Conservation (phyloP, 1,140 invertebrate genomes). For the Pectinophora gossypiella region DNA sequence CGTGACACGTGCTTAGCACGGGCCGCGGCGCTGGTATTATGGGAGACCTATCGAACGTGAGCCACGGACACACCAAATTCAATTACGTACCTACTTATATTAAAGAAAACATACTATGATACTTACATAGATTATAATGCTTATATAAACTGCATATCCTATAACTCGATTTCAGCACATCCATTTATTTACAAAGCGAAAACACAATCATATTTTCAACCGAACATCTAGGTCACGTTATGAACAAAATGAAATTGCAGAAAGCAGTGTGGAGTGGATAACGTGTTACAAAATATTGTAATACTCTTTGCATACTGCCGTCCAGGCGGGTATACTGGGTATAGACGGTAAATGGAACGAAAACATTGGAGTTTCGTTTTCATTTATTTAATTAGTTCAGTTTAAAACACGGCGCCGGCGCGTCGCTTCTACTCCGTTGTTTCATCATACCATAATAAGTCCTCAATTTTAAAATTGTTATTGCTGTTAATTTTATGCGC, state of each 20-base stretch:
- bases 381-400: constrained; percentile 69
- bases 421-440: constrained; percentile 48
- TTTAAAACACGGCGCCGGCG: constrained; percentile 56
- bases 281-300: background rate
- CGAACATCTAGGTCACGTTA: background rate
- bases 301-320: constrained; percentile 26
- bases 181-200: too few relatives aligned
- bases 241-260: background rate
- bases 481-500: too few relatives aligned
- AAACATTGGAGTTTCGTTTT: constrained; percentile 69
- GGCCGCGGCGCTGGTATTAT: too few relatives aligned
- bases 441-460: constrained; percentile 12
- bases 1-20: too few relatives aligned
- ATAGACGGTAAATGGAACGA: constrained; percentile 67
- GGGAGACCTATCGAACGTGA: too few relatives aligned
- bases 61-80: too few relatives aligned
- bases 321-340: constrained; percentile 33
- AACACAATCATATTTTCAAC: background rate
- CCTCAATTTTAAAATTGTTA: background rate
- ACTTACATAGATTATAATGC: too few relatives aligned
- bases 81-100: too few relatives aligned
- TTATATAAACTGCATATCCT: too few relatives aligned
- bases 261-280: background rate
- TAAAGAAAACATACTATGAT: too few relatives aligned
- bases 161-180: too few relatives aligned